Conservation (phyloP, 2,113 vertebrate genomes). For the Litocranius walleri region DNA sequence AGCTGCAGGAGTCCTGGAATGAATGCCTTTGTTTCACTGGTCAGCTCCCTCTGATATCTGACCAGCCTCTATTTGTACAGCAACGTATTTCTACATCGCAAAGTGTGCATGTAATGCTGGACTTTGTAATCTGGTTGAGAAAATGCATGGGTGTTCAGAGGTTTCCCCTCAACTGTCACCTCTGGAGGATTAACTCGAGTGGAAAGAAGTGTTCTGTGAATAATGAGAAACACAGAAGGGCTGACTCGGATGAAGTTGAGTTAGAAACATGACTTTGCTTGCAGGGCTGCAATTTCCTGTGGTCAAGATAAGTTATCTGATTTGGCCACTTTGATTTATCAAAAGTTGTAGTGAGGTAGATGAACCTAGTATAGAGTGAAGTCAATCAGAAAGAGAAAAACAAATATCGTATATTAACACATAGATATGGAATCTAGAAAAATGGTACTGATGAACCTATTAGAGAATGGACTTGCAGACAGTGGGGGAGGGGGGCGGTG, state of each 20-base stretch:
- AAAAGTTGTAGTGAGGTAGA: neutral
- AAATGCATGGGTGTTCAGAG: neutral
- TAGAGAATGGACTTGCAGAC: neutral
- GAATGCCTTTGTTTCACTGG: conserved; percentile 58
- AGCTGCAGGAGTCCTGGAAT: conserved; percentile 61
- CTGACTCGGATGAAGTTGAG: neutral
- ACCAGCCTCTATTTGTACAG: conserved; percentile 30
- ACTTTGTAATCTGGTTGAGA: conserved; percentile 21
- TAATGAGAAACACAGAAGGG: neutral
- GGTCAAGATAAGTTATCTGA: neutral
- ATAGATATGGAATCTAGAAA: neutral
- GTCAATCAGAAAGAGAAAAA: neutral
- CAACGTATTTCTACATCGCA: conserved; percentile 32
- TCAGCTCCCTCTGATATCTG: conserved; percentile 50
- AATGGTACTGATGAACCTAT: neutral
- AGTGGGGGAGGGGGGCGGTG: neutral
- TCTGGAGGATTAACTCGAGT: neutral
- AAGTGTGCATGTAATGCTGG: neutral
- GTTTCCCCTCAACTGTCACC: neutral
- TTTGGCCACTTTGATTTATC: neutral
- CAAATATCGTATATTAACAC: neutral
- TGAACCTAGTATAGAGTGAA: neutral
- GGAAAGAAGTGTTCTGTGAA: neutral
- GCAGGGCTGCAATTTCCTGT: neutral
- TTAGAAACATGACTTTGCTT: neutral